A percentile compares a stretch with the other conserved stretches of the same genome.
Evolutionary conservation across 2,888 invertebrate species (phyloP).

Genomic region (Dendrolimus pini): DNA sequence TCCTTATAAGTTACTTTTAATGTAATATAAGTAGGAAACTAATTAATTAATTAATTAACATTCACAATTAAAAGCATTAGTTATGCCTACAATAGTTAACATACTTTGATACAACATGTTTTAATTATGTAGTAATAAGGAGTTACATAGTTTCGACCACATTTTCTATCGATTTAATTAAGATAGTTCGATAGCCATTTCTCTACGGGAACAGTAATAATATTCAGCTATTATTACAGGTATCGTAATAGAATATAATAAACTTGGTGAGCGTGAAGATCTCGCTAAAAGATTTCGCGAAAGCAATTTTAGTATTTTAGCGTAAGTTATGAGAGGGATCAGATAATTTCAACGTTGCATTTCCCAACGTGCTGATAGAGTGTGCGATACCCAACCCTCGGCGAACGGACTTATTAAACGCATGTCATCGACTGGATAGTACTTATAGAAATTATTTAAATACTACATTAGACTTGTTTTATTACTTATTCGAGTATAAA

Average conservation of each 20-base stretch:
- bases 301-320: conserved; percentile 71
- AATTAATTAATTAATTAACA: too few species aligned
- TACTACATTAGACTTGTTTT: too few species aligned
- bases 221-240: conserved; percentile 57
- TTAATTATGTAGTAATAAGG: not conserved
- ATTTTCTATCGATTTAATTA: conserved; percentile 27
- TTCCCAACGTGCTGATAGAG: conserved; percentile 57
- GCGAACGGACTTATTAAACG: conserved; percentile 9
- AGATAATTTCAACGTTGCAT: conserved; percentile 62
- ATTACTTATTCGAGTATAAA: too few species aligned
- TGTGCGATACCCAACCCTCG: conserved; percentile 44
- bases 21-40: too few species aligned
- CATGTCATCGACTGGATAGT: not conserved
- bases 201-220: conserved; percentile 46
- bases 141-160: not conserved
- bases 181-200: conserved; percentile 37
- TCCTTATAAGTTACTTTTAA: conserved; percentile 7
- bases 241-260: conserved; percentile 73
- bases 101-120: not conserved
- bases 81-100: too few species aligned
- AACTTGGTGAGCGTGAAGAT: conserved; percentile 70
- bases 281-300: conserved; percentile 62
- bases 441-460: too few species aligned
- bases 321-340: conserved; percentile 70
- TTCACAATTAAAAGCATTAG: too few species aligned